Base-by-base conservation (phyloP, 2,113 vertebrate species). In the Paedocypris sp. region DNA sequence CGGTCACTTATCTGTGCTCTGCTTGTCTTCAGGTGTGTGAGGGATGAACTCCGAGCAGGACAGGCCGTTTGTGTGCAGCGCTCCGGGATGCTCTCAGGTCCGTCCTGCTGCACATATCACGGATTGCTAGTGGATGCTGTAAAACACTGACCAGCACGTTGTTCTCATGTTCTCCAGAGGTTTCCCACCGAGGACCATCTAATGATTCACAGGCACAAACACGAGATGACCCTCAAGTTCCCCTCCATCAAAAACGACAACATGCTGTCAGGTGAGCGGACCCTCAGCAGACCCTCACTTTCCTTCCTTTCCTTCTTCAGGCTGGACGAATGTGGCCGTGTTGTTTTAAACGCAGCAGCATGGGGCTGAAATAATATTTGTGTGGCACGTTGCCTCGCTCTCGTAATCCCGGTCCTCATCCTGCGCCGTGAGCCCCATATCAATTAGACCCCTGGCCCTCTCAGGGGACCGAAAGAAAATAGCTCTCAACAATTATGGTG, bases 41-140 rank as follows among this genome's bases (percentile, higher is more conserved):
- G 85, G 91, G 90, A 98, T 98, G 95, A 98, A 97, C 88, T 89
- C 93, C 80, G 95, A 98, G 89, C 94, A 95, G 90, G 95, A 98
- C 85, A 92, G 95, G 88, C 93, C 91, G 51, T 98, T 88, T 72
- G 75, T 97, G 80, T 98, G 95, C 89, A 93, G 86, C 70, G 93
- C 94, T 82, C 94, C 91, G 36, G 95, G 92, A 84, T 98, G 95
- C 85, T 97, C 94, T 77, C 95, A 98, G 95, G 95, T 98, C 79
- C 91, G 90, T 87, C 75, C 75, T 75, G 16, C 10, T n/a, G n/a
- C n/a, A n/a, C n/a, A n/a, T n/a, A n/a, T n/a, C n/a, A n/a, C n/a
- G n/a, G n/a, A n/a, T n/a, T n/a, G n/a, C n/a, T n/a, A n/a, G n/a
- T n/a, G n/a, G n/a, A n/a, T n/a, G n/a, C n/a, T n/a, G n/a, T n/a